Percentiles rank a stretch among this genome's conserved stretches.
Conservation (phyloP, 1,140 invertebrate species). For the Amphibalanus amphitrite region DNA sequence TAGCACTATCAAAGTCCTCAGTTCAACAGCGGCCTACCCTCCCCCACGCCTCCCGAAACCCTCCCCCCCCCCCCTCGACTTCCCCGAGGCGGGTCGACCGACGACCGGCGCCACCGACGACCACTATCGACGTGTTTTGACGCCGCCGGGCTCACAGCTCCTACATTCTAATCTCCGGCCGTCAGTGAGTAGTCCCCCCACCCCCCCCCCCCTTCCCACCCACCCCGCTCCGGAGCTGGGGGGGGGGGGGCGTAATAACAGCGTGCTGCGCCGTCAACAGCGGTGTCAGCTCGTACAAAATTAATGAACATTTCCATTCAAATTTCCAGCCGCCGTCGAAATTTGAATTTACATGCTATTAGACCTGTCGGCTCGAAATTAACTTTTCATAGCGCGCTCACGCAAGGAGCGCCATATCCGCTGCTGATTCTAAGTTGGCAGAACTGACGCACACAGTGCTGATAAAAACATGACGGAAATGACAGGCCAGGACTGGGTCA, state of each 20-base stretch:
- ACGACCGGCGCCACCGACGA: neutral
- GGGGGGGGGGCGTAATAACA: neutral
- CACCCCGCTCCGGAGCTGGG: no score
- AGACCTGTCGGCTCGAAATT: neutral
- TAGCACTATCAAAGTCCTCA: no score
- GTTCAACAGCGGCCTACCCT: no score
- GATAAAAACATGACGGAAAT: neutral
- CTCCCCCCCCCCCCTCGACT: no score
- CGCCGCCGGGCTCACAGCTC: no score
- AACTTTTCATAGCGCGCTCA: neutral
- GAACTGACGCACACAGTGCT: neutral
- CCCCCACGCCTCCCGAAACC: no score
- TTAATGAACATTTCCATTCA: conserved; percentile 1
- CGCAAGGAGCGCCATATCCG: neutral
- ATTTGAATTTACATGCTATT: conserved; percentile 1
- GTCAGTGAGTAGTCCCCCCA: neutral
- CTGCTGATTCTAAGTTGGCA: no score
- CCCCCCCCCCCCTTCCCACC: no score
- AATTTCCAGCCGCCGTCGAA: neutral
- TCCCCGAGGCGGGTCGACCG: no score
- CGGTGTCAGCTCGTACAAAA: neutral
- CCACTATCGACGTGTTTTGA: neutral
- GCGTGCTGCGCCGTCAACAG: neutral
- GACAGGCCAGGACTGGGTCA: no score
- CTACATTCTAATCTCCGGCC: neutral